Conservation (phyloP, 2,888 invertebrate genomes). For the Eulithis testata region DNA sequence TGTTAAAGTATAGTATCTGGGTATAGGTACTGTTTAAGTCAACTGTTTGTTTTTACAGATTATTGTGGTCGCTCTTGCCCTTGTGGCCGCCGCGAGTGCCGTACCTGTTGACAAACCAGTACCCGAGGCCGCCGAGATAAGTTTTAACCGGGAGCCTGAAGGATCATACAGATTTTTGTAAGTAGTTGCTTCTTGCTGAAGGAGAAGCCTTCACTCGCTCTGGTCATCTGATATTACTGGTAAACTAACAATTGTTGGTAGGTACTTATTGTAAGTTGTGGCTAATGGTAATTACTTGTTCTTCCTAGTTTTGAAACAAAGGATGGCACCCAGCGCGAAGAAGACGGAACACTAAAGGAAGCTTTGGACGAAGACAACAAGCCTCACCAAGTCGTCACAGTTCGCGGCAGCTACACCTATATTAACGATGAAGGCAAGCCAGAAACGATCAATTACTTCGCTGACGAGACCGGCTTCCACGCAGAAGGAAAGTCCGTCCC, state of each 20-base stretch:
- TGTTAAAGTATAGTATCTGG: neutral
- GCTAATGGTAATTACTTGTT: neutral
- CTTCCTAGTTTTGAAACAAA: conserved; percentile 6
- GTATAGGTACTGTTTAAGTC: too few species aligned
- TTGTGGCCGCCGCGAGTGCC: conserved; percentile 64
- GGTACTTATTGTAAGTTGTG: too few species aligned
- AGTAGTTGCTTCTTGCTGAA: conserved; percentile 26
- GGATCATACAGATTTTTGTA: conserved; percentile 63
- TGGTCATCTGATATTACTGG: too few species aligned
- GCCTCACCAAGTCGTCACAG: conserved; percentile 81
- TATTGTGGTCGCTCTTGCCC: conserved; percentile 56
- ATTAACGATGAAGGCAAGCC: conserved; percentile 82
- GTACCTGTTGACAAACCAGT: conserved; percentile 40
- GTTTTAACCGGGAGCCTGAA: conserved; percentile 56
- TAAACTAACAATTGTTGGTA: too few species aligned
- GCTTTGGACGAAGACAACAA: conserved; percentile 83
- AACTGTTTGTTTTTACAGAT: too few species aligned
- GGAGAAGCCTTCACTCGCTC: too few species aligned
- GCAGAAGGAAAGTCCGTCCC: conserved; percentile 86
- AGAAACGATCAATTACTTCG: conserved; percentile 81
- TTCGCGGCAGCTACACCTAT: conserved; percentile 86
- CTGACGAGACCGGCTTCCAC: conserved; percentile 87
- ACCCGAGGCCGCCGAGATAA: conserved; percentile 55
- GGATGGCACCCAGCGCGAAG: conserved; percentile 8
- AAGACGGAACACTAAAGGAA: conserved; percentile 2